Conservation (phyloP, 2,113 vertebrate genomes). For the Phoenicopterus ruber region DNA sequence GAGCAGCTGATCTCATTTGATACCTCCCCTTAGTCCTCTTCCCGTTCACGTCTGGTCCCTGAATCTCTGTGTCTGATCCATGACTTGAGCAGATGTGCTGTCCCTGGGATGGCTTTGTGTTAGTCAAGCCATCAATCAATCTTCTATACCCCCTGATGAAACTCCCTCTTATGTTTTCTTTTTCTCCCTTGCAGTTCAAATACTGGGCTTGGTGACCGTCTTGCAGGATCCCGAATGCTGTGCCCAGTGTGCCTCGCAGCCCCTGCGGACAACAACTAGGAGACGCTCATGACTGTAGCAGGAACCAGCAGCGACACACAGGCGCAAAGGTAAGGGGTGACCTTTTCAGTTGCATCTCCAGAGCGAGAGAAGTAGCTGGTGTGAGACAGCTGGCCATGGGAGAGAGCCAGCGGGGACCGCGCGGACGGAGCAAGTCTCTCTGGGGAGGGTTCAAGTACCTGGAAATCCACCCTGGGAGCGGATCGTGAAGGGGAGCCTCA, state of each 20-base stretch:
- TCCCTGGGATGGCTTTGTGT: not conserved
- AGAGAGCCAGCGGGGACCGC: not conserved
- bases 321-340: slow-evolving; percentile 49
- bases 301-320: not conserved
- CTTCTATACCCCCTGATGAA: not conserved
- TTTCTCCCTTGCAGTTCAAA: slow-evolving; percentile 29
- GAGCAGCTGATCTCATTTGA: not conserved
- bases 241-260: not conserved
- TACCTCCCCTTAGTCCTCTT: not conserved
- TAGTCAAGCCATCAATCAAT: not conserved
- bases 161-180: not conserved
- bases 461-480: not conserved
- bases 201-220: not conserved
- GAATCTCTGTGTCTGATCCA: not conserved
- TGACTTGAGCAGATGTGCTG: not conserved
- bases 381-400: not conserved
- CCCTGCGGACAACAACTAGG: not conserved
- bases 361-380: not conserved
- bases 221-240: not conserved
- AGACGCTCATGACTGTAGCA: not conserved
- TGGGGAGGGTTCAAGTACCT: not conserved
- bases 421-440: not conserved
- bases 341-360: not conserved
- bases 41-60: not conserved
- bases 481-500: rapidly evolving